These are phyloP conservation scores for Cremastobaeus sp. DNA, from an alignment of 2,888 invertebrate genomes.

Conservation along the genomic window DNA sequence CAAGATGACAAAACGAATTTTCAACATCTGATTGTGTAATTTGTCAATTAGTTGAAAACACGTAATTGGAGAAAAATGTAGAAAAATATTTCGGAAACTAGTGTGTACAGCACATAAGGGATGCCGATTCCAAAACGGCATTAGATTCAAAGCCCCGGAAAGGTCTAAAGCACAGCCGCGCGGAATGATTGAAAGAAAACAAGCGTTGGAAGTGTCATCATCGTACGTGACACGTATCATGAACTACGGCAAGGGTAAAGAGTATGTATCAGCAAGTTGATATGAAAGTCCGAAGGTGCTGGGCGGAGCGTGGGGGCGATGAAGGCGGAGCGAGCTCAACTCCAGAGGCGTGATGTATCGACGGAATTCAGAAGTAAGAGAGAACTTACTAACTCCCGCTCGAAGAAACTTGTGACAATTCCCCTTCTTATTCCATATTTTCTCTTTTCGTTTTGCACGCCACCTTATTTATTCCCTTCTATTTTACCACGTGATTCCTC, in stretches of 20 bases:
- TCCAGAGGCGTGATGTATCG: slow-evolving; percentile 76
- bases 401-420: slow-evolving; percentile 65
- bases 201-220: slow-evolving; percentile 16
- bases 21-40: too few relatives aligned
- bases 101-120: too few relatives aligned
- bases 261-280: slow-evolving; percentile 54
- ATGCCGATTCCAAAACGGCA: too few relatives aligned
- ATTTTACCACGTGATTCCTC: slow-evolving; percentile 36
- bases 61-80: too few relatives aligned
- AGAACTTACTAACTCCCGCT: slow-evolving; percentile 65
- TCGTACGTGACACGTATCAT: slow-evolving; percentile 27
- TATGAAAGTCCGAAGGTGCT: slow-evolving; percentile 62
- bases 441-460: slow-evolving; percentile 47
- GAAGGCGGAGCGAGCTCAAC: slow-evolving; percentile 71
- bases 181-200: neutral
- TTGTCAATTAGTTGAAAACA: too few relatives aligned
- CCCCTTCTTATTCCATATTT: slow-evolving; percentile 52
- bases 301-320: slow-evolving; percentile 74
- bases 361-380: slow-evolving; percentile 73
- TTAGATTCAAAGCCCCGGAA: neutral
- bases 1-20: too few relatives aligned
- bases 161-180: neutral
- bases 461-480: slow-evolving; percentile 55
- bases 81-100: too few relatives aligned
- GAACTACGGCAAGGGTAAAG: slow-evolving; percentile 42